A percentile compares a stretch with the other conserved stretches of the same genome.
Conservation (phyloP, 2,888 invertebrate species). For the Brenthis daphne region DNA sequence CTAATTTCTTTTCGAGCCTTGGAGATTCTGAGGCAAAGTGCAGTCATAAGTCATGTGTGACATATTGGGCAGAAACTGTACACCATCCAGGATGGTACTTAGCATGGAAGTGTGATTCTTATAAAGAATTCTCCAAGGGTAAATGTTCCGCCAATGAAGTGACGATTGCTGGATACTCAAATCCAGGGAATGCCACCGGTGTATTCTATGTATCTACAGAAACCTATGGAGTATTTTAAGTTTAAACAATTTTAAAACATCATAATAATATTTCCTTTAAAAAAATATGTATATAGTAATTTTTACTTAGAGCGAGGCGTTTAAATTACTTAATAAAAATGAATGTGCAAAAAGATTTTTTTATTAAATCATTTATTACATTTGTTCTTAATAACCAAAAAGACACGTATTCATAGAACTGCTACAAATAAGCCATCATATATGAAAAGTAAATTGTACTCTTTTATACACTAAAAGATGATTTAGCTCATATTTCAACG, state of each 20-base stretch:
- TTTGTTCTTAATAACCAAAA: too few relatives aligned
- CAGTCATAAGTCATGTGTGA: slow-evolving; percentile 71
- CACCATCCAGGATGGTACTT: slow-evolving; percentile 56
- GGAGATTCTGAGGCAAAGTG: slow-evolving; percentile 70
- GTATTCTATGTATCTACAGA: slow-evolving; percentile 70
- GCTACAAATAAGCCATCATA: too few relatives aligned
- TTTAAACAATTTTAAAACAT: background rate
- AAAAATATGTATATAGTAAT: too few relatives aligned
- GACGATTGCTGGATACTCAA: slow-evolving; percentile 68
- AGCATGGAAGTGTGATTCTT: slow-evolving; percentile 67
- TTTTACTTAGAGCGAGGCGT: too few relatives aligned
- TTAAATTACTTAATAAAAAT: too few relatives aligned
- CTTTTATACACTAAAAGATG: slow-evolving; percentile 9
- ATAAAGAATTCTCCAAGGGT: slow-evolving; percentile 60
- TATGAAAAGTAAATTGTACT: background rate
- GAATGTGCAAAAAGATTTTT: too few relatives aligned
- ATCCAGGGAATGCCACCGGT: slow-evolving; percentile 72
- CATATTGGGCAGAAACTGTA: slow-evolving; percentile 64
- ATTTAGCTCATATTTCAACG: slow-evolving; percentile 15
- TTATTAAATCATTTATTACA: too few relatives aligned
- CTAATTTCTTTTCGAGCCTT: slow-evolving; percentile 60
- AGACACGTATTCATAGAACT: too few relatives aligned
- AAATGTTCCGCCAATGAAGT: slow-evolving; percentile 63
- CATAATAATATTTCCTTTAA: background rate
- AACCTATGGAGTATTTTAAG: slow-evolving; percentile 49